Evolutionary conservation across 2,888 invertebrate genomes (phyloP).

Genomic region (Callinectes sapidus): DNA sequence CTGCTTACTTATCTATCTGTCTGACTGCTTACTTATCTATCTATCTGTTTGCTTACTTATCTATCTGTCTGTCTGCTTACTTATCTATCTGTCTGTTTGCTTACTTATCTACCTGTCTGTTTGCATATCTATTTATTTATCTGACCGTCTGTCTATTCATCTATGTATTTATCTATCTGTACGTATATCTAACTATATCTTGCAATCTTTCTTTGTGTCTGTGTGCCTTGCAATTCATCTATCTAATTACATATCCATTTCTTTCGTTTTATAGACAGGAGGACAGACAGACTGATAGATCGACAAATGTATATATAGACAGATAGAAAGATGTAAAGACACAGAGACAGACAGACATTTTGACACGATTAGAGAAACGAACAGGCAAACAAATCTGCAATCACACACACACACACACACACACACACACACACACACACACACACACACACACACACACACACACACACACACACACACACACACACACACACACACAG

Average conservation of each 20-base stretch:
- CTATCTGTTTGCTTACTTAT: not conserved
- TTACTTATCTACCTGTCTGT: too few relatives aligned
- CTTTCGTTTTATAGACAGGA: not conserved
- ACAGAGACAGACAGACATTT: not conserved
- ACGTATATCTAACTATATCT: too few relatives aligned
- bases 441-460: conserved; percentile 36
- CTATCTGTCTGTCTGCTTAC: too few relatives aligned
- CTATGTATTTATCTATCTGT: not conserved
- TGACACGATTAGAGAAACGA: not conserved
- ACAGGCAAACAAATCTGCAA: not conserved
- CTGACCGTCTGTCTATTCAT: too few relatives aligned
- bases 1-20: not conserved
- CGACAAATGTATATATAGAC: not conserved
- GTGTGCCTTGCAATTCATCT: not conserved
- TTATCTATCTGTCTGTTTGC: too few relatives aligned
- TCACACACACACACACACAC: conserved; percentile 13
- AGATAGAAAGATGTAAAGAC: not conserved
- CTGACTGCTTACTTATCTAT: not conserved
- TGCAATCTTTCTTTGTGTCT: too few relatives aligned
- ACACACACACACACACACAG: conserved; percentile 1
- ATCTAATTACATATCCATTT: not conserved
- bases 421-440: conserved; percentile 19
- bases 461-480: conserved; percentile 33
- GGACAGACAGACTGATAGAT: not conserved
- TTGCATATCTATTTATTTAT: not conserved